Conservation (phyloP, 1,140 invertebrate species). For the Thaumatotibia leucotreta region DNA sequence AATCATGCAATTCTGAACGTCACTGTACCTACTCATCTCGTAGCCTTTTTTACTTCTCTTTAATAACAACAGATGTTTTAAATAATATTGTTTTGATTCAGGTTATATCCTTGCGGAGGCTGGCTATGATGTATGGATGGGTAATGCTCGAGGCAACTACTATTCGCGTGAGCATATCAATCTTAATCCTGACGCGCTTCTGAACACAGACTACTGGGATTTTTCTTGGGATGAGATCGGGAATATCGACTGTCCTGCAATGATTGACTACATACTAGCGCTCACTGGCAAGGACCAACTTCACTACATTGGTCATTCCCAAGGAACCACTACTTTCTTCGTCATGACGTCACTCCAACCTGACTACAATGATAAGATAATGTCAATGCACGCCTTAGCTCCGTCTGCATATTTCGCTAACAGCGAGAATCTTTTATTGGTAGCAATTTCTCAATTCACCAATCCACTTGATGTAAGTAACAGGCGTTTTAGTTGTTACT, state of each 20-base stretch:
- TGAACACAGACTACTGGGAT: slow-evolving; percentile 82
- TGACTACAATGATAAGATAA: slow-evolving; percentile 82
- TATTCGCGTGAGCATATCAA: slow-evolving; percentile 79
- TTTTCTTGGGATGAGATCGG: slow-evolving; percentile 91
- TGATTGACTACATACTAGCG: slow-evolving; percentile 83
- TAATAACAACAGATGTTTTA: too few species aligned
- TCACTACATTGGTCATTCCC: slow-evolving; percentile 83
- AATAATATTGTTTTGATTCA: too few species aligned
- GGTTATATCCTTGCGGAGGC: too few species aligned
- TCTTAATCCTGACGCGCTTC: slow-evolving; percentile 73
- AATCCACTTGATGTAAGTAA: slow-evolving; percentile 55
- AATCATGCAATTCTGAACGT: too few species aligned
- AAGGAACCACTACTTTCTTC: slow-evolving; percentile 83
- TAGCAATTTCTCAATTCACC: slow-evolving; percentile 53
- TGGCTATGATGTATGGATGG: too few species aligned
- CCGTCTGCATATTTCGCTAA: slow-evolving; percentile 81
- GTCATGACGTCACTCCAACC: slow-evolving; percentile 79
- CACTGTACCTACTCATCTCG: too few species aligned
- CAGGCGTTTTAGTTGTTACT: too few species aligned
- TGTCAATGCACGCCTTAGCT: slow-evolving; percentile 80
- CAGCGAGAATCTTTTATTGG: slow-evolving; percentile 73
- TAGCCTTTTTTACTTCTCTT: too few species aligned
- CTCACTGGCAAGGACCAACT: slow-evolving; percentile 79
- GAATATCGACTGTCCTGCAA: slow-evolving; percentile 84
- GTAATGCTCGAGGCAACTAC: too few species aligned